Evolutionary conservation across 2,888 invertebrate species (phyloP).

Genomic region (Callyntrura sp.): DNA sequence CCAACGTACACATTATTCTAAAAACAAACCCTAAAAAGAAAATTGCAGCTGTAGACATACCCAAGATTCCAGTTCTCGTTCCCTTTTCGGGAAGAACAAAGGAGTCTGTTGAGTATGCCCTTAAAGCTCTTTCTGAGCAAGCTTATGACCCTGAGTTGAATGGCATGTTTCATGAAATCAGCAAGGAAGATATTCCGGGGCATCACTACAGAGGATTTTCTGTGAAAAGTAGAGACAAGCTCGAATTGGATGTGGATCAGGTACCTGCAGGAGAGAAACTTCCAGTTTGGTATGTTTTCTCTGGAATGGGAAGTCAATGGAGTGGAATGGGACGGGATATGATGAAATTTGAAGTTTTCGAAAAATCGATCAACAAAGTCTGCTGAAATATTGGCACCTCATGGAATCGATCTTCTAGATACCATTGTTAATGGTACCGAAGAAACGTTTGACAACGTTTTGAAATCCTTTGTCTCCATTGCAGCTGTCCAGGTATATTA

Average conservation of each 20-base stretch:
- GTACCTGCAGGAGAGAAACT: conserved; percentile 87
- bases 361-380: conserved; percentile 91
- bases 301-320: conserved; percentile 92
- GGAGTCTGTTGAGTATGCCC: conserved; percentile 86
- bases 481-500: conserved; percentile 94
- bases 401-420: conserved; percentile 93
- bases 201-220: conserved; percentile 94
- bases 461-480: conserved; percentile 96
- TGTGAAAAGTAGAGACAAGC: conserved; percentile 88
- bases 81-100: conserved; percentile 94
- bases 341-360: conserved; percentile 93
- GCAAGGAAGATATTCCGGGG: conserved; percentile 89
- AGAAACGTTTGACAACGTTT: conserved; percentile 92
- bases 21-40: conserved; percentile 91
- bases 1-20: conserved; percentile 96
- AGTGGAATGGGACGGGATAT: conserved; percentile 93
- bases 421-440: conserved; percentile 92
- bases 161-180: conserved; percentile 91
- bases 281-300: conserved; percentile 97
- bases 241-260: conserved; percentile 83
- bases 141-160: conserved; percentile 90
- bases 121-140: conserved; percentile 80
- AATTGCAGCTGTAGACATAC: conserved; percentile 66
- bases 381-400: conserved; percentile 91
- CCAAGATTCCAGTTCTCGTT: conserved; percentile 88